Base-by-base conservation (phyloP, 2,113 vertebrate species). In the rabbit (Oryctolagus cuniculus) region DNA sequence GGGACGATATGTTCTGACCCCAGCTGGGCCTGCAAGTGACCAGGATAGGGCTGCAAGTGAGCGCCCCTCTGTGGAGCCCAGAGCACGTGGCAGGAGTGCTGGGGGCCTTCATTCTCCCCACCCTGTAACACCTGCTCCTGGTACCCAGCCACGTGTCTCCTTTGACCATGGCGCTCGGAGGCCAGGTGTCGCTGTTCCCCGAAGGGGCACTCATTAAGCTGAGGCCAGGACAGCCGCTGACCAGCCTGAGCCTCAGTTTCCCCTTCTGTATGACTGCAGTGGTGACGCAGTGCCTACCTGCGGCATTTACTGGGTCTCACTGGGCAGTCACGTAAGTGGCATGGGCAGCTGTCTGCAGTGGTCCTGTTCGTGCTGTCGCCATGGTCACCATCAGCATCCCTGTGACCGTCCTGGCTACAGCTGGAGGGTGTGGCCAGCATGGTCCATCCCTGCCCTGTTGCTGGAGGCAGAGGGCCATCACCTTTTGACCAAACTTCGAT, bases 351-450 rank as follows among this genome's bases (percentile, higher is more conserved):
- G 1, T 4, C 77, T 22, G 16, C 49, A 27, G 10, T n/a, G 5
- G 36, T 11, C 5, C 44, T 6, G 6, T 44, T 6, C 44, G 44
- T 44, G n/a, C 25, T 13, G 0, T 36, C 0, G 12, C 24, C 25
- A 6, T 21, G 6, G 12, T 11, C 34, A 0, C 1, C 0, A 0
- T 53, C 24, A 0, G 1, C 15, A 6, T 2, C 0, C 0, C 38
- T 19, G 2, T 4, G 24, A 24, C 4, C 34, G 29, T 9, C 38
- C 10, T 7, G n/a, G 16, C 55, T n/a, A 2, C 21, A 6, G 38
- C 27, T 2, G 16, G 29, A 12, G 24, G 0, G 3, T 0, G 10
- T 69, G 24, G 10, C 1, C 36, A 10, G 36, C 22, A 8, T 19
- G 38, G n/a, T 13, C 2, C 0, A 3, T 58, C 15, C 15, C 38